phyloP scores from a whole-genome alignment of 2,113 vertebrate genomes.

The Chascanopsetta lugubris region DNA sequence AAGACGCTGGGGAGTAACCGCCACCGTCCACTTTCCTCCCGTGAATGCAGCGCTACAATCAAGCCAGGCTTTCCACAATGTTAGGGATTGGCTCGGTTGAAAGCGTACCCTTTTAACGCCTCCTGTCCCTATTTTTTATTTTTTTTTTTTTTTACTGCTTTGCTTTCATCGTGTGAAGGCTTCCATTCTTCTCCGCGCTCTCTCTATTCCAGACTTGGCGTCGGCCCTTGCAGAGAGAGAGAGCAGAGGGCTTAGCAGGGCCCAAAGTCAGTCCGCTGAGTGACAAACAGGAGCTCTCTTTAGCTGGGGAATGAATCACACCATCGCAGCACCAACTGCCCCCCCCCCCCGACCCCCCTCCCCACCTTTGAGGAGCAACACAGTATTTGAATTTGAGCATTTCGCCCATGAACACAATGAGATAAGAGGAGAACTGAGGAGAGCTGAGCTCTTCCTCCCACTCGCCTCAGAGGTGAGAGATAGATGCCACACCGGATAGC shows the following conservation, averaged over 20 bases:
- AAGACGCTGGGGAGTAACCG: slow-evolving; percentile 41
- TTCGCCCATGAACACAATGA: not conserved
- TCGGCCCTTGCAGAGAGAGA: too few species aligned
- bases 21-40: slow-evolving; percentile 58
- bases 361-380: not conserved
- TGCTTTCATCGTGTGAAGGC: slow-evolving; percentile 62
- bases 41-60: slow-evolving; percentile 41
- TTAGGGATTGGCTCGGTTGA: slow-evolving; percentile 57
- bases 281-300: slow-evolving; percentile 62
- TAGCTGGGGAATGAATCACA: slow-evolving; percentile 21
- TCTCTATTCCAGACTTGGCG: slow-evolving; percentile 59
- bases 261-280: slow-evolving; percentile 61
- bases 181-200: slow-evolving; percentile 59
- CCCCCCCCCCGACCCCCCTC: not conserved
- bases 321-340: too few species aligned
- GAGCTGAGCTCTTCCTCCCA: slow-evolving; percentile 1
- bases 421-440: not conserved
- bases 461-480: slow-evolving; percentile 35
- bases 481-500: slow-evolving; percentile 54
- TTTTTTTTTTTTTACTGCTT: slow-evolving; percentile 18
- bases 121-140: slow-evolving; percentile 5
- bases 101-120: slow-evolving; percentile 56
- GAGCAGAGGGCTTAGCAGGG: slow-evolving; percentile 51
- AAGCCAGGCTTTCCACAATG: slow-evolving; percentile 52
- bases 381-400: not conserved